A percentile compares a stretch with the other conserved stretches of the same genome.
phyloP scores from a whole-genome alignment of 2,888 invertebrate genomes.

The Atherix ibis region DNA sequence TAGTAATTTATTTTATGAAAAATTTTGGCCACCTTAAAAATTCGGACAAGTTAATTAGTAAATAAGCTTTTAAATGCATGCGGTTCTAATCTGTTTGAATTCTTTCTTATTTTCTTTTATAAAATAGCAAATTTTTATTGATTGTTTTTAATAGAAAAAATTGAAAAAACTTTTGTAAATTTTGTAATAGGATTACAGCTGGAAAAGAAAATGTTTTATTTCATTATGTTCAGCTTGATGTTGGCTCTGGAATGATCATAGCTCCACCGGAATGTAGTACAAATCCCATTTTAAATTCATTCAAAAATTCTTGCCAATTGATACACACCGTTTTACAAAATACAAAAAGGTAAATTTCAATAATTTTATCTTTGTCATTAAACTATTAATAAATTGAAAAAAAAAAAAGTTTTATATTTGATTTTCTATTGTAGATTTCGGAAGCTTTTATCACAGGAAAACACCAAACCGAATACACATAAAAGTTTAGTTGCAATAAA shows the following conservation, averaged over 20 bases:
- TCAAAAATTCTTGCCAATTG: slow-evolving; percentile 50
- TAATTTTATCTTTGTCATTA: not conserved
- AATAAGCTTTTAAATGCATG: no score
- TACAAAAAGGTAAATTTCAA: slow-evolving; percentile 37
- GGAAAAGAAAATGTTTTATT: slow-evolving; percentile 58
- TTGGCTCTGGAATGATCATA: slow-evolving; percentile 52
- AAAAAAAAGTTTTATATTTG: no score
- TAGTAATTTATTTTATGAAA: no score
- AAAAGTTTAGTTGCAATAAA: slow-evolving; percentile 57
- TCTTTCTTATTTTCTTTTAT: no score
- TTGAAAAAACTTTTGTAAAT: no score
- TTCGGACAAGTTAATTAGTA: no score
- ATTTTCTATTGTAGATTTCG: slow-evolving; percentile 10
- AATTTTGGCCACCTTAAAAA: no score
- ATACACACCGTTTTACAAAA: slow-evolving; percentile 60
- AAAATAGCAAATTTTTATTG: no score
- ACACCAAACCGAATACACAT: slow-evolving; percentile 24
- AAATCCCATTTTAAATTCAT: slow-evolving; percentile 48
- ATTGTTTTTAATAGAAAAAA: no score
- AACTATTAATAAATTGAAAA: not conserved
- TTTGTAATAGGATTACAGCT: slow-evolving; percentile 40
- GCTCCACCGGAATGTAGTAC: slow-evolving; percentile 37
- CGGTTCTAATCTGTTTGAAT: no score
- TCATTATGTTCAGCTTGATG: slow-evolving; percentile 59
- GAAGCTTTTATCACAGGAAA: slow-evolving; percentile 29